Conservation (phyloP, 2,113 vertebrate genomes). For the Mellivora capensis region DNA sequence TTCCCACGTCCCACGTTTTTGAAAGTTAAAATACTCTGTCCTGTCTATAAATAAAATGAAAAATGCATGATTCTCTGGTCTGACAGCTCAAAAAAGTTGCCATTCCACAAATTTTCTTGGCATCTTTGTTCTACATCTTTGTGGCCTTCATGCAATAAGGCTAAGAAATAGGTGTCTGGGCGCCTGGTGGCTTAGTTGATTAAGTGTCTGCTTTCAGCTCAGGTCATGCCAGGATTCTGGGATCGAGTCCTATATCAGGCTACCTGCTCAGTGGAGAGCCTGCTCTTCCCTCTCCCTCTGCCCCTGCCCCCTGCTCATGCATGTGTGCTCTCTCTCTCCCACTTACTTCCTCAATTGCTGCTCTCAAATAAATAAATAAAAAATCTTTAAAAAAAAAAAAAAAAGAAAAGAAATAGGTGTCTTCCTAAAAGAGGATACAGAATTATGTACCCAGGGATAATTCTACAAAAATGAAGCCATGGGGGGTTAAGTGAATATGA, state of each 20-base stretch:
- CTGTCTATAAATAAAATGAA: conserved; percentile 37
- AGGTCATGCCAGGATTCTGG: too few species aligned
- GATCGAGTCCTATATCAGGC: too few species aligned
- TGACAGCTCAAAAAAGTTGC: not conserved
- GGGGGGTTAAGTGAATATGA: not conserved
- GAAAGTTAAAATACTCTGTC: conserved; percentile 3
- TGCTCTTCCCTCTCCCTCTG: too few species aligned
- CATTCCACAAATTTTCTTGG: conserved; percentile 30
- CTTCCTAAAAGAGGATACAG: not conserved
- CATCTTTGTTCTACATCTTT: not conserved
- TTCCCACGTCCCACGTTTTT: not conserved
- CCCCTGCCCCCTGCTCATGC: too few species aligned
- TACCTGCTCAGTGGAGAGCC: too few species aligned
- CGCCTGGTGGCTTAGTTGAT: too few species aligned
- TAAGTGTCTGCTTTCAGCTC: too few species aligned
- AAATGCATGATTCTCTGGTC: not conserved
- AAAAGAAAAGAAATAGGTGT: not conserved
- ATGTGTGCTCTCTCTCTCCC: too few species aligned
- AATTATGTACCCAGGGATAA: not conserved
- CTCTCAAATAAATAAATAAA: too few species aligned
- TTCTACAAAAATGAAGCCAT: conserved; percentile 8
- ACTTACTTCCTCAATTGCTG: too few species aligned
- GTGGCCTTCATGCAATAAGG: conserved; percentile 10
- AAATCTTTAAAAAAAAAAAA: too few species aligned
- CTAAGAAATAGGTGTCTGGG: not conserved